Evolutionary conservation across 2,797 vertebrate genomes (phyloP).

Genomic region (Xenopus petersii): DNA sequence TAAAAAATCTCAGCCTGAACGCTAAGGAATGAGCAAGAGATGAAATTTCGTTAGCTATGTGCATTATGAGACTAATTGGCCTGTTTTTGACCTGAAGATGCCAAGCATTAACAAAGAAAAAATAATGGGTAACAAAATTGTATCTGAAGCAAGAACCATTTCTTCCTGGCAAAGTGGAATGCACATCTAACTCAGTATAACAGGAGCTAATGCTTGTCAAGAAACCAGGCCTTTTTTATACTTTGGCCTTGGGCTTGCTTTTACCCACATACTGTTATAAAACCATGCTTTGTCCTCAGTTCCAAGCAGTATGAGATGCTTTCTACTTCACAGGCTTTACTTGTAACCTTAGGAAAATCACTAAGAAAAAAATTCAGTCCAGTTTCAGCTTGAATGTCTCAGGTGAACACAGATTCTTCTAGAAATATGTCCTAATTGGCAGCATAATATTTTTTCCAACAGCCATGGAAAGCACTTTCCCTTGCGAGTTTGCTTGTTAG

Average conservation of each 20-base stretch:
- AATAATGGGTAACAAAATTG: too few species aligned
- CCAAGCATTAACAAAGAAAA: too few species aligned
- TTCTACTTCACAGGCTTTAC: constrained; percentile 13
- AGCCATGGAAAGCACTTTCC: constrained; percentile 13
- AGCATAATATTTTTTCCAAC: constrained; percentile 6
- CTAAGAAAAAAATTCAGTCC: constrained; percentile 8
- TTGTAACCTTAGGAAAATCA: constrained; percentile 16
- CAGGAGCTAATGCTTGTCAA: background rate
- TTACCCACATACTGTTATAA: constrained; percentile 7
- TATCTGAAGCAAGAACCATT: too few species aligned
- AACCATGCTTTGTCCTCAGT: background rate
- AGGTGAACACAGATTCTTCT: constrained; percentile 19
- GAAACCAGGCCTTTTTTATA: constrained; percentile 9
- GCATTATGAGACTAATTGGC: too few species aligned
- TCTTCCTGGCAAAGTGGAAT: too few species aligned
- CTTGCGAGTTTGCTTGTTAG: constrained; percentile 15
- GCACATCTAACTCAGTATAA: too few species aligned
- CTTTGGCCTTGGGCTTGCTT: background rate
- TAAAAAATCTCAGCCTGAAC: too few species aligned
- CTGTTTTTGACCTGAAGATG: too few species aligned
- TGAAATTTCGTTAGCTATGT: too few species aligned
- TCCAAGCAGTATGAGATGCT: constrained; percentile 15
- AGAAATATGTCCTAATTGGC: constrained; percentile 33
- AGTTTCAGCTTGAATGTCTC: constrained; percentile 22
- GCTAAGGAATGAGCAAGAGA: too few species aligned